These are phyloP conservation scores for Neoaliturus tenellus DNA, from an alignment of 2,888 invertebrate genomes.

Conservation along the genomic window DNA sequence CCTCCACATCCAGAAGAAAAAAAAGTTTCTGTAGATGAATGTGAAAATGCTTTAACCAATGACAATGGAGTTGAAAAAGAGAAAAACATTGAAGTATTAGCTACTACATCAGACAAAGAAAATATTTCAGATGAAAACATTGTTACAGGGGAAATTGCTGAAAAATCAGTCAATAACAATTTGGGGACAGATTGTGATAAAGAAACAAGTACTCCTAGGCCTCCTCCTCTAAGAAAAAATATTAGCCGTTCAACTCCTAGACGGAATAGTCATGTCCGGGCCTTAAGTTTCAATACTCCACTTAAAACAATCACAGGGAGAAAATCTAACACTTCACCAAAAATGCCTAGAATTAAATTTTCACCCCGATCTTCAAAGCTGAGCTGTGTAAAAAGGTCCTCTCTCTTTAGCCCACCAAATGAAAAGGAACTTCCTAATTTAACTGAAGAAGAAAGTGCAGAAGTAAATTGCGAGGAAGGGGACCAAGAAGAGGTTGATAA, in stretches of 20 bases:
- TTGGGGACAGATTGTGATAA: not conserved
- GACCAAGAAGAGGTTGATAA: not conserved
- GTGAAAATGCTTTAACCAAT: not conserved
- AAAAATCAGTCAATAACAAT: not conserved
- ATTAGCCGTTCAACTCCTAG: conserved; percentile 54
- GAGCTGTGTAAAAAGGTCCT: conserved; percentile 30
- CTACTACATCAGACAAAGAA: conserved; percentile 21
- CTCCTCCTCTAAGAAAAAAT: conserved; percentile 18
- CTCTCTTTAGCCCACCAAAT: conserved; percentile 33
- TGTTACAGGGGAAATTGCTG: not conserved
- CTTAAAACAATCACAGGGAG: conserved; percentile 3
- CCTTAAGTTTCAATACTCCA: conserved; percentile 54
- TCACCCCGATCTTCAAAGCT: conserved; percentile 17
- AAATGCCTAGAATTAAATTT: conserved; percentile 26
- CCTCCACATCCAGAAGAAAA: conserved; percentile 16
- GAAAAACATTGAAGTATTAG: not conserved
- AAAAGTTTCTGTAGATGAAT: not conserved
- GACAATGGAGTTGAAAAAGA: not conserved
- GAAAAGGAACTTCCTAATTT: conserved; percentile 14
- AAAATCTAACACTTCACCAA: conserved; percentile 52
- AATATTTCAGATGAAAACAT: not conserved
- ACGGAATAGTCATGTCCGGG: conserved; percentile 50
- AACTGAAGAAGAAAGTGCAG: conserved; percentile 20
- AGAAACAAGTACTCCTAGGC: conserved; percentile 29
- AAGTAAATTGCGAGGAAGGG: not conserved